Conservation (phyloP, 1,140 invertebrate species). For the Drosophila eugracilis region DNA sequence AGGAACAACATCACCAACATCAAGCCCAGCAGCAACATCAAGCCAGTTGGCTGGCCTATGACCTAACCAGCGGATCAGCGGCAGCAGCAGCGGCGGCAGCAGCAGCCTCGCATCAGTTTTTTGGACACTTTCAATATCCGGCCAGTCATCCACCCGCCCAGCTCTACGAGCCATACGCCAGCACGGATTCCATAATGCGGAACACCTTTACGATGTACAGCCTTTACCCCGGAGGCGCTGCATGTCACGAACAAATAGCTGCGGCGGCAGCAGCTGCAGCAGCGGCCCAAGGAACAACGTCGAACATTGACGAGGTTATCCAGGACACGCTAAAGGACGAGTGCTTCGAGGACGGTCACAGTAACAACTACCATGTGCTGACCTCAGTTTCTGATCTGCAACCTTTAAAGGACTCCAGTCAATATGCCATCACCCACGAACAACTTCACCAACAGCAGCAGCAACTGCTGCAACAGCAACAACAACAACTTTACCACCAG, state of each 20-base stretch:
- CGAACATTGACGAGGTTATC: constrained; percentile 82
- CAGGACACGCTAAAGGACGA: constrained; percentile 83
- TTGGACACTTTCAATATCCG: constrained; percentile 56
- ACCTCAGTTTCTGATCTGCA: constrained; percentile 72
- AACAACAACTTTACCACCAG: constrained; percentile 48
- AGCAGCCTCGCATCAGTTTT: constrained; percentile 54
- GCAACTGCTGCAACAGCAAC: constrained; percentile 42
- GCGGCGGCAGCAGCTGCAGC: constrained; percentile 56
- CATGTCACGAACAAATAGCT: constrained; percentile 41
- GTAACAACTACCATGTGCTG: constrained; percentile 73
- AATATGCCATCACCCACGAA: constrained; percentile 52
- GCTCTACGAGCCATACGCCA: constrained; percentile 61
- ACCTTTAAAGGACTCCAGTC: constrained; percentile 63
- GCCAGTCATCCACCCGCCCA: constrained; percentile 40
- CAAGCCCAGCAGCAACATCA: constrained; percentile 27
- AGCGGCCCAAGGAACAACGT: constrained; percentile 48
- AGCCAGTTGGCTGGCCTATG: constrained; percentile 56
- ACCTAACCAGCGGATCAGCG: constrained; percentile 55
- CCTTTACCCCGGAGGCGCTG: constrained; percentile 60
- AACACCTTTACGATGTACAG: constrained; percentile 76
- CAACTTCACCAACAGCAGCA: constrained; percentile 49
- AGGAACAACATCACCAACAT: constrained; percentile 36
- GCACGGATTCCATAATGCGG: constrained; percentile 78
- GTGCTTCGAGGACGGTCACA: constrained; percentile 71
- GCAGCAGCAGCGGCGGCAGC: constrained; percentile 41